Percentiles rank a stretch among this genome's conserved stretches.
phyloP scores from a whole-genome alignment of 37 sponge, comb jelly and placozoan species.

The Aphrocallistes beatrix region DNA sequence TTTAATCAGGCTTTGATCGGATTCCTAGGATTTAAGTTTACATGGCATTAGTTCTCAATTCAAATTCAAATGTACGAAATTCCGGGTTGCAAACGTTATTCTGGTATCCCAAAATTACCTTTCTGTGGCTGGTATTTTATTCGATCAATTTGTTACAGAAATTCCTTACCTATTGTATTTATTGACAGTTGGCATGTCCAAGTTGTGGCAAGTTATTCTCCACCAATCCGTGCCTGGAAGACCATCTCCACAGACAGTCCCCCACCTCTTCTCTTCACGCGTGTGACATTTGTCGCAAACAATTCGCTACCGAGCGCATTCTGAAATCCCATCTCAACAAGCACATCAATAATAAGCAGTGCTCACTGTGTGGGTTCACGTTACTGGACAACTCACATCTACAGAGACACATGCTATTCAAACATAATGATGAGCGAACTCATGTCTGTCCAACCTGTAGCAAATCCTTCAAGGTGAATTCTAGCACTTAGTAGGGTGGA shows the following conservation, averaged over 20 bases:
- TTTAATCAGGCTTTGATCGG: too few species aligned
- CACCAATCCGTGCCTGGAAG: neutral
- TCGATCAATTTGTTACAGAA: too few species aligned
- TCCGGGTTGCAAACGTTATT: too few species aligned
- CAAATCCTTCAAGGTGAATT: neutral
- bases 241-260: constrained; percentile 6
- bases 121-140: too few species aligned
- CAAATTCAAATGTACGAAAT: too few species aligned
- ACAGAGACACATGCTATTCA: constrained; percentile 4
- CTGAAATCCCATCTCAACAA: neutral
- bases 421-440: neutral
- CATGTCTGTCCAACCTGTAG: neutral
- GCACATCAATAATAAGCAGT: neutral
- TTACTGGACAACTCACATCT: neutral
- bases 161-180: too few species aligned
- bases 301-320: neutral
- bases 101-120: too few species aligned
- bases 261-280: neutral
- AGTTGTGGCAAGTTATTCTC: neutral
- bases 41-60: too few species aligned
- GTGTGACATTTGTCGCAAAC: constrained; percentile 1
- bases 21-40: too few species aligned
- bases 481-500: too few species aligned
- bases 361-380: neutral
- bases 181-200: neutral